These are phyloP conservation scores for Drosophila anomalata DNA, from an alignment of 2,888 invertebrate species.

Conservation along the genomic window DNA sequence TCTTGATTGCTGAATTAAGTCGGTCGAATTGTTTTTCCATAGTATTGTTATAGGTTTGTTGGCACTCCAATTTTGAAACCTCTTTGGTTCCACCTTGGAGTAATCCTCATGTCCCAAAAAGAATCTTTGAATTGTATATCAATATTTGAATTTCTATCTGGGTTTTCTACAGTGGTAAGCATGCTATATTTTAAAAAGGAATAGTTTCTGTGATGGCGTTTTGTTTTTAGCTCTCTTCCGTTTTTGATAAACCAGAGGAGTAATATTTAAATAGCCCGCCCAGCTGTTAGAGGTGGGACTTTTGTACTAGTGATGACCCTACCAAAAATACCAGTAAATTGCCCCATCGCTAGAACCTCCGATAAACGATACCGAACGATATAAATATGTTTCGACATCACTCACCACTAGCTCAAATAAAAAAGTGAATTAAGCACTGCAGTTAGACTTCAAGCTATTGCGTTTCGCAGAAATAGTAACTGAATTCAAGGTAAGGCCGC, in stretches of 20 bases:
- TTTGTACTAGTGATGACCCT: no score
- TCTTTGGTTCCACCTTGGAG: not conserved
- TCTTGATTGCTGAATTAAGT: constrained; percentile 80
- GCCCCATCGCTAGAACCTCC: not conserved
- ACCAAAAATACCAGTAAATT: not conserved
- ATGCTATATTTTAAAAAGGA: no score
- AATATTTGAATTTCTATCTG: no score
- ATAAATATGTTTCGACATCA: not conserved
- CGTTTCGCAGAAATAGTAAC: constrained; percentile 3
- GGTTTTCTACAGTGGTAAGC: no score
- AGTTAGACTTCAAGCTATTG: not conserved
- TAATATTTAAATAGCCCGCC: no score
- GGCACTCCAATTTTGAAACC: constrained; percentile 1
- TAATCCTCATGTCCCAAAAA: not conserved
- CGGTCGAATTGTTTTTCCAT: constrained; percentile 36
- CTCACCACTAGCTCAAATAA: not conserved
- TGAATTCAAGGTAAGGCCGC: constrained; percentile 21
- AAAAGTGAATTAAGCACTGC: not conserved
- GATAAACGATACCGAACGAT: not conserved
- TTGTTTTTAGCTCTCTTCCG: no score
- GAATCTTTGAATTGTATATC: no score
- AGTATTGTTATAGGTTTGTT: not conserved
- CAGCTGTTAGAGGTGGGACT: no score
- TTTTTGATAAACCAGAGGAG: no score
- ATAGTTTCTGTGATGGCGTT: no score